phyloP scores from a whole-genome alignment of 2,888 invertebrate genomes.

The Parnassius orleans region DNA sequence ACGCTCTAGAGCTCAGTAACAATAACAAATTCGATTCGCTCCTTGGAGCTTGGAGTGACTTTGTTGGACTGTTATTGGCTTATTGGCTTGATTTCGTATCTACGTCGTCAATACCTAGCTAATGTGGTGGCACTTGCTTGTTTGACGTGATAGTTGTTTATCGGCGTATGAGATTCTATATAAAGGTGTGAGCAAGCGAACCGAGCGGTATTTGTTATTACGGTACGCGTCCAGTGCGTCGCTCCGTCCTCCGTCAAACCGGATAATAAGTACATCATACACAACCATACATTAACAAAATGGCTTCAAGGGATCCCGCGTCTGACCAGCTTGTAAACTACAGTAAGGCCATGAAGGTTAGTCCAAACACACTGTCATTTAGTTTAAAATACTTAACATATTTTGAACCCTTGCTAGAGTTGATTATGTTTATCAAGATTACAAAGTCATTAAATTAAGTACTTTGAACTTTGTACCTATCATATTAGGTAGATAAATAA shows the following conservation, averaged over 20 bases:
- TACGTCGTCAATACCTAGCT: conserved; percentile 4
- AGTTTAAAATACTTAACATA: neutral
- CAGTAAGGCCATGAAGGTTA: conserved; percentile 82
- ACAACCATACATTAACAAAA: conserved; percentile 33
- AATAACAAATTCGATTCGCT: no score
- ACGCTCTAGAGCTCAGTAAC: no score
- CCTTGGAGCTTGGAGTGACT: no score
- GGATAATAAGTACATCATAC: conserved; percentile 2
- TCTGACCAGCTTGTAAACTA: conserved; percentile 83
- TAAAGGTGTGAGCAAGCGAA: conserved; percentile 17
- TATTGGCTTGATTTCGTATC: neutral
- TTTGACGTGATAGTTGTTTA: conserved; percentile 60
- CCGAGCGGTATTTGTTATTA: conserved; percentile 51
- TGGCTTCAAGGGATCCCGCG: conserved; percentile 81
- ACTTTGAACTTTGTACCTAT: conserved; percentile 17
- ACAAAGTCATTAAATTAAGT: conserved; percentile 2
- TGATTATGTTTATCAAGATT: neutral
- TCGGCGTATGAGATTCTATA: conserved; percentile 36
- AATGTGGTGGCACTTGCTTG: conserved; percentile 44
- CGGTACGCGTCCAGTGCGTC: conserved; percentile 59
- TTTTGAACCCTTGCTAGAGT: neutral
- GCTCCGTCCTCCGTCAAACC: conserved; percentile 44
- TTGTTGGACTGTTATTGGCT: no score
- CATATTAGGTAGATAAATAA: neutral
- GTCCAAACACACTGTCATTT: conserved; percentile 24